Evolutionary conservation across 2,797 vertebrate species (phyloP), one percentile per base, ranked within the genome.

Genomic region (Heliangelus exortis): DNA sequence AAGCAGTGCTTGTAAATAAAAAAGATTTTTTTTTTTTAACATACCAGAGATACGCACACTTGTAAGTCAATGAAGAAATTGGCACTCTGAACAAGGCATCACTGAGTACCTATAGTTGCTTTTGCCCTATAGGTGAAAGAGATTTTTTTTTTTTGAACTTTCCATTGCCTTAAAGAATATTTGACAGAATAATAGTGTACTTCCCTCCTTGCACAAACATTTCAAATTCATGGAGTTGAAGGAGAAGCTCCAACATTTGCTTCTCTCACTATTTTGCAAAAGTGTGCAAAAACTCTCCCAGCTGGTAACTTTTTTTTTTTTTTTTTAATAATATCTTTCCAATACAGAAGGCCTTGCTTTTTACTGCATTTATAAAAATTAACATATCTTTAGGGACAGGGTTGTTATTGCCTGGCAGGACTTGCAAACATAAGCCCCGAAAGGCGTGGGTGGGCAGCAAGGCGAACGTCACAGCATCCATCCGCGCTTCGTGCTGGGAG

Each of bases 341-440:
- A 29, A 6, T 53, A 29, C 7, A 2, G 3, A 20, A 26, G 6
- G 10, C 23, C 15, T 84, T 58, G 20, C 9, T 13, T 67, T 62
- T 82, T 36, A 59, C 50, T 87, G 55, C 25, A 18, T 2, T 57
- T 31, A 19, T 48, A 1, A 25, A 50, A 50, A 84, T 72, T n/a
- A 23, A 17, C 79, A 54, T 51, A 28, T 95, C 73, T 95, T 87
- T 33, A 41, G 13, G 85, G 80, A 7, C 53, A 54, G 48, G 18
- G 47, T 34, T 68, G 47, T 15, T 88, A 84, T 68, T 16, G 66
- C 82, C 93, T 66, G 91, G 90, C 87, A 87, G 67, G 81, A 91
- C 72, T 31, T 72, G 87, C 72, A 96, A 96, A 94, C 87, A 95
- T 95, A 97, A 97, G 95, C 91, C 89, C 93, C 51, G 51, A 5